phyloP scores from a whole-genome alignment of 2,113 vertebrate genomes.

The Oplegnathus fasciatus region DNA sequence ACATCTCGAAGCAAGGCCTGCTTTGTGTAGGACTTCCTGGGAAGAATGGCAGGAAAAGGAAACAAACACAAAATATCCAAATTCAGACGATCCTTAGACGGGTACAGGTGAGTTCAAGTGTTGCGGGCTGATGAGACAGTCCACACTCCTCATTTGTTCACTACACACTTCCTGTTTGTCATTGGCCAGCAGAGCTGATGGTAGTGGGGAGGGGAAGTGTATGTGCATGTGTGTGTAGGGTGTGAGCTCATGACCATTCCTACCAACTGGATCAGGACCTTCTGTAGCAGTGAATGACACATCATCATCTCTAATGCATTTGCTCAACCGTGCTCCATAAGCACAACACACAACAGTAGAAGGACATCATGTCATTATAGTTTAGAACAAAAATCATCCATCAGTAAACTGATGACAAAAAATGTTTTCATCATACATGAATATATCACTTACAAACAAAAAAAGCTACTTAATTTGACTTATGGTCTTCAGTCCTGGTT shows the following conservation, averaged over 20 bases:
- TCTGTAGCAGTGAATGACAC: constrained; percentile 12
- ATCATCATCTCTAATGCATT: background rate
- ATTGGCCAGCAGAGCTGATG: constrained; percentile 5
- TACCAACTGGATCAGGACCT: constrained; percentile 34
- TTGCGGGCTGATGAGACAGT: background rate
- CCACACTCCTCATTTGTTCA: background rate
- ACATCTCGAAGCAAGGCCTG: constrained; percentile 9
- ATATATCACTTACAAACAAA: background rate
- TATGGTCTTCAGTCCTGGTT: background rate
- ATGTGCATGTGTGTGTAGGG: background rate
- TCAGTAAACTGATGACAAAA: background rate
- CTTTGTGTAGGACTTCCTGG: background rate
- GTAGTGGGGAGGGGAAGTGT: background rate
- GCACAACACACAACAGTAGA: background rate
- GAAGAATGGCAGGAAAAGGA: background rate
- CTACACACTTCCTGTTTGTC: background rate
- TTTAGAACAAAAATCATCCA: background rate
- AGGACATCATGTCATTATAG: background rate
- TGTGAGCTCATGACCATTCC: background rate
- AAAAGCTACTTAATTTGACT: background rate
- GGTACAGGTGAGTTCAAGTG: background rate
- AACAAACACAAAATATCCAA: background rate
- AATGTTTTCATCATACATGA: background rate
- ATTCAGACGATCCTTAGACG: background rate
- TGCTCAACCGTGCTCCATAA: background rate